These are phyloP conservation scores for Himalopsyche phryganea DNA, from an alignment of 1,140 invertebrate species.

Conservation along the genomic window DNA sequence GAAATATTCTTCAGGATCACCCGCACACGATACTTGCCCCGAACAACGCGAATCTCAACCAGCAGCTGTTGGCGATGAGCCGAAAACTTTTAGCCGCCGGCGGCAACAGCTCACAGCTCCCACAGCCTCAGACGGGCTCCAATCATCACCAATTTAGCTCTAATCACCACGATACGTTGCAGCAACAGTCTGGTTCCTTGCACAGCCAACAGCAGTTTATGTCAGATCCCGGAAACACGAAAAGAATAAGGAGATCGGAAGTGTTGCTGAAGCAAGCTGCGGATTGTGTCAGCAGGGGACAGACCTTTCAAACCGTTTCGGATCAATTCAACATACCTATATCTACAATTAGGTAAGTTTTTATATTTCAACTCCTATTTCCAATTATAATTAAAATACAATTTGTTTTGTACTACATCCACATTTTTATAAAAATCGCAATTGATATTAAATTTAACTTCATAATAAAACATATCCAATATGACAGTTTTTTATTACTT, in stretches of 20 bases:
- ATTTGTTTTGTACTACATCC: too few relatives aligned
- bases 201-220: background rate
- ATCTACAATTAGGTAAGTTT: slow-evolving; percentile 64
- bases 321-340: slow-evolving; percentile 81
- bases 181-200: background rate
- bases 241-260: slow-evolving; percentile 63
- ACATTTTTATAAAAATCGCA: too few relatives aligned
- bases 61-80: slow-evolving; percentile 31
- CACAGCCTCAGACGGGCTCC: background rate
- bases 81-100: slow-evolving; percentile 29
- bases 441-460: too few relatives aligned
- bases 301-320: slow-evolving; percentile 78
- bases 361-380: too few relatives aligned
- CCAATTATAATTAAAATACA: too few relatives aligned
- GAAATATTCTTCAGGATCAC: slow-evolving; percentile 16
- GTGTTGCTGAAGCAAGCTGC: slow-evolving; percentile 71
- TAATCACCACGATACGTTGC: slow-evolving; percentile 5
- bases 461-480: too few relatives aligned
- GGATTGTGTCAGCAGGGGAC: slow-evolving; percentile 73
- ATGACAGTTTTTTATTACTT: too few relatives aligned
- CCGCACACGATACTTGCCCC: slow-evolving; percentile 17
- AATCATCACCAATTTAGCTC: background rate
- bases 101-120: background rate
- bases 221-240: slow-evolving; percentile 37
- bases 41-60: slow-evolving; percentile 30